Evolutionary conservation across 2,113 vertebrate genomes (phyloP).

Genomic region (Osmerus mordax): DNA sequence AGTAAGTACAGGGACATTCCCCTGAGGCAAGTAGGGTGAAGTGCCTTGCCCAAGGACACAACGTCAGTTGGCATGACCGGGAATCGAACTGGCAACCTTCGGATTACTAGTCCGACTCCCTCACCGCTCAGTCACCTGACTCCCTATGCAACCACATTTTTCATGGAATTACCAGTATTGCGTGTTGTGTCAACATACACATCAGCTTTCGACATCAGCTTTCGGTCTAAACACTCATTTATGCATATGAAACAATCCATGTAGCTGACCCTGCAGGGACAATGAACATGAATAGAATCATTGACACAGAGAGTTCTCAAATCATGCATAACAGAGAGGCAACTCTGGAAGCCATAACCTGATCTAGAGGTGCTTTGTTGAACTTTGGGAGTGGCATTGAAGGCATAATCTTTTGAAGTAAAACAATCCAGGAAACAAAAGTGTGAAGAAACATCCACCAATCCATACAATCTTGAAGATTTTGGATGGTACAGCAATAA

Average conservation of each 20-base stretch:
- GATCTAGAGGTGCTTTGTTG: background rate
- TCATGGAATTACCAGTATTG: constrained; percentile 46
- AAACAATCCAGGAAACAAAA: background rate
- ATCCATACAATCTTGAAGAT: too few relatives aligned
- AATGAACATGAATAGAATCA: constrained; percentile 20
- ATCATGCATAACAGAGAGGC: background rate
- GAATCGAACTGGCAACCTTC: too few relatives aligned
- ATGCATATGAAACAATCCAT: constrained; percentile 47
- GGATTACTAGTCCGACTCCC: too few relatives aligned
- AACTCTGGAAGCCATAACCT: background rate
- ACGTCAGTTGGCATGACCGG: too few relatives aligned
- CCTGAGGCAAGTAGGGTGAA: too few relatives aligned
- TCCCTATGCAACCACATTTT: constrained; percentile 33
- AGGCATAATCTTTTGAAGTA: too few relatives aligned
- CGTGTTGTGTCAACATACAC: constrained; percentile 72
- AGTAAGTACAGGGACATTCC: too few relatives aligned
- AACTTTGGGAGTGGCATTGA: background rate
- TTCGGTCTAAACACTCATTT: constrained; percentile 63
- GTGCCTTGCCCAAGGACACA: too few relatives aligned
- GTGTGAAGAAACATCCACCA: too few relatives aligned
- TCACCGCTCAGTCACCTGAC: too few relatives aligned
- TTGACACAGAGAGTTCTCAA: background rate
- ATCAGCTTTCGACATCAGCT: constrained; percentile 59
- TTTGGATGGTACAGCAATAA: too few relatives aligned
- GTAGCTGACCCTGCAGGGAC: background rate